Percentiles rank a stretch among this genome's conserved stretches.
Conservation (phyloP, 92 coral and sea anemone genomes). For the Pocillopora meandrina region DNA sequence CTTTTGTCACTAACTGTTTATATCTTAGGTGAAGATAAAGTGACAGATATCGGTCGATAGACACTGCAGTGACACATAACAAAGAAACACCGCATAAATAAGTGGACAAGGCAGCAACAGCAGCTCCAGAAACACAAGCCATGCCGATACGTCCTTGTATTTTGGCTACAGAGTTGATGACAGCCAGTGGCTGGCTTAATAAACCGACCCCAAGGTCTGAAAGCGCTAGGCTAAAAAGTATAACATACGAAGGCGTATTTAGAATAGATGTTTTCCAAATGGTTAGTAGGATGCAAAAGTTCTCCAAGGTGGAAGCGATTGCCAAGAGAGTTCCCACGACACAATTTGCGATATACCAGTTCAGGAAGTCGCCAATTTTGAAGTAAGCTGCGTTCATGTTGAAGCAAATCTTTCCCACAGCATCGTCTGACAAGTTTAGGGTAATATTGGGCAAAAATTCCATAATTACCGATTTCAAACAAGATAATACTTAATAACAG, state of each 20-base stretch:
- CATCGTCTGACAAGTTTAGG: background rate
- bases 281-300: background rate
- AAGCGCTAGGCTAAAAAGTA: constrained; percentile 12
- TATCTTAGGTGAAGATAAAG: constrained; percentile 36
- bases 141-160: constrained; percentile 23
- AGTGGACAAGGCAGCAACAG: constrained; percentile 16
- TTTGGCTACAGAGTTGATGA: constrained; percentile 9
- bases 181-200: background rate
- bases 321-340: constrained; percentile 2
- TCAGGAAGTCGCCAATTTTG: constrained; percentile 9
- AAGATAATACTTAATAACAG: background rate
- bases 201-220: constrained; percentile 26
- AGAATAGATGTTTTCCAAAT: constrained; percentile 11
- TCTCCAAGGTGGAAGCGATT: constrained; percentile 7
- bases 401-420: background rate
- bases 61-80: constrained; percentile 16
- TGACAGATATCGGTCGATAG: constrained; percentile 20
- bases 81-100: constrained; percentile 31
- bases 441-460: background rate
- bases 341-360: constrained; percentile 13
- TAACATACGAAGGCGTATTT: background rate
- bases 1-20: constrained; percentile 25
- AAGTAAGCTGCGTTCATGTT: constrained; percentile 11
- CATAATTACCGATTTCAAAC: background rate
- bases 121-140: constrained; percentile 1